These are phyloP conservation scores for Thalassoma bifasciatum DNA, from an alignment of 2,113 vertebrate species.

Conservation along the genomic window DNA sequence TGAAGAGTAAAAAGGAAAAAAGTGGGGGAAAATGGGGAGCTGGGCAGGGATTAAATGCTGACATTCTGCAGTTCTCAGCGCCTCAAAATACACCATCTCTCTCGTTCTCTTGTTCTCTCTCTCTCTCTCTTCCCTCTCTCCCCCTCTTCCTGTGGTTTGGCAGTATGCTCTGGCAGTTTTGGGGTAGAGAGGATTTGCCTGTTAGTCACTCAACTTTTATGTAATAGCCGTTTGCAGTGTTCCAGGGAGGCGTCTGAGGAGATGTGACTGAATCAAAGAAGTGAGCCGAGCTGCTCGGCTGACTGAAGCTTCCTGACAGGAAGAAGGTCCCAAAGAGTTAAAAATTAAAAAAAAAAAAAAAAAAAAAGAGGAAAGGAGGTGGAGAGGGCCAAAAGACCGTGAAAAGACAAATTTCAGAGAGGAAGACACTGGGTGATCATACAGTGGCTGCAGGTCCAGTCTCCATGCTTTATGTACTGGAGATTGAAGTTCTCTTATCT, in stretches of 20 bases:
- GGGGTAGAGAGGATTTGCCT: conserved; percentile 79
- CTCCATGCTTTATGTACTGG: conserved; percentile 2
- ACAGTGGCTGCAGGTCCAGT: conserved; percentile 38
- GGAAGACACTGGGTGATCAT: conserved; percentile 31
- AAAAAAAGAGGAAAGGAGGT: not conserved
- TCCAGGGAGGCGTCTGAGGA: conserved; percentile 63
- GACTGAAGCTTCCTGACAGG: conserved; percentile 47
- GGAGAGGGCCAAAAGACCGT: conserved; percentile 15
- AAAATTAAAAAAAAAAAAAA: conserved; percentile 5
- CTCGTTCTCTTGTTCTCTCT: too few relatives aligned
- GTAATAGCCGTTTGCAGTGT: conserved; percentile 70
- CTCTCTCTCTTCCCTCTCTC: conserved; percentile 10
- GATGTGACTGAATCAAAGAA: conserved; percentile 55
- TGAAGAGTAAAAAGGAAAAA: conserved; percentile 36
- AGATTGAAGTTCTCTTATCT: conserved; percentile 33
- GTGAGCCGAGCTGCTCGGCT: conserved; percentile 8
- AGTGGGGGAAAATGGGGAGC: conserved; percentile 48
- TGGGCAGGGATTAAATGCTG: conserved; percentile 76
- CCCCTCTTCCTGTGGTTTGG: conserved; percentile 45
- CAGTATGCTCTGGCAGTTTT: conserved; percentile 62
- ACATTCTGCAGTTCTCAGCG: conserved; percentile 70
- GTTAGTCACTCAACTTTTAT: conserved; percentile 79
- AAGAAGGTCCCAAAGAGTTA: conserved; percentile 26
- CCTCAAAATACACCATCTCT: conserved; percentile 56
- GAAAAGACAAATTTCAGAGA: conserved; percentile 44